Conservation (phyloP, 1,140 invertebrate species). For the Drosophila ironensis region DNA sequence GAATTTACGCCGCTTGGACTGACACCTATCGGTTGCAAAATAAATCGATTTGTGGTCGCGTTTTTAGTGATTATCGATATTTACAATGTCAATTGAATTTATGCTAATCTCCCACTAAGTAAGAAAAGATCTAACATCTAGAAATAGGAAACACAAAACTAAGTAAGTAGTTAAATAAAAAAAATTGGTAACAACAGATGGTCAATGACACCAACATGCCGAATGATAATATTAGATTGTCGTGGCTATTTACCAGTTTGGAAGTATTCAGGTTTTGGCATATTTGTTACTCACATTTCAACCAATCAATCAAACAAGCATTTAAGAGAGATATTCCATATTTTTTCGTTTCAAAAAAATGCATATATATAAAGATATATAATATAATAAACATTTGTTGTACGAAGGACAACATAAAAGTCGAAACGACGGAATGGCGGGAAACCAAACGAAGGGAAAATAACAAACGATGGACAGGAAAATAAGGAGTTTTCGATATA, state of each 20-base stretch:
- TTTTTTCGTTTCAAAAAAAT: slow-evolving; percentile 65
- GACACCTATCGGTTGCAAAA: too few relatives aligned
- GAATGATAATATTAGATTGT: slow-evolving; percentile 38
- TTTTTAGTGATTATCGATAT: slow-evolving; percentile 10
- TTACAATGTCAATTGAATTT: slow-evolving; percentile 8
- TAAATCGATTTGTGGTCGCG: too few relatives aligned
- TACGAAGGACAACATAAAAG: slow-evolving; percentile 26
- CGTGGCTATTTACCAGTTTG: slow-evolving; percentile 61
- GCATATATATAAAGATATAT: slow-evolving; percentile 16
- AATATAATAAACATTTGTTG: slow-evolving; percentile 36
- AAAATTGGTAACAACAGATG: slow-evolving; percentile 9
- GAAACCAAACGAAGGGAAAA: slow-evolving; percentile 38
- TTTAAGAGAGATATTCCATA: slow-evolving; percentile 81
- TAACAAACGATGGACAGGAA: slow-evolving; percentile 44
- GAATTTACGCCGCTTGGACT: too few relatives aligned
- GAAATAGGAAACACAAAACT: slow-evolving; percentile 1
- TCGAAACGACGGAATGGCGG: slow-evolving; percentile 47
- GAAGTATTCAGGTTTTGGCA: slow-evolving; percentile 63
- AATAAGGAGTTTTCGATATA: slow-evolving; percentile 44
- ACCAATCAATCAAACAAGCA: slow-evolving; percentile 82
- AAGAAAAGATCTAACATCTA: slow-evolving; percentile 25
- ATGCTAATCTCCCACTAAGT: not conserved
- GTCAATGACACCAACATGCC: slow-evolving; percentile 64
- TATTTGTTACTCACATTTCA: slow-evolving; percentile 81
- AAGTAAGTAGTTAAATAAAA: not conserved